These are phyloP conservation scores for Vanessa cardui DNA, from an alignment of 2,888 invertebrate genomes.

Conservation along the genomic window DNA sequence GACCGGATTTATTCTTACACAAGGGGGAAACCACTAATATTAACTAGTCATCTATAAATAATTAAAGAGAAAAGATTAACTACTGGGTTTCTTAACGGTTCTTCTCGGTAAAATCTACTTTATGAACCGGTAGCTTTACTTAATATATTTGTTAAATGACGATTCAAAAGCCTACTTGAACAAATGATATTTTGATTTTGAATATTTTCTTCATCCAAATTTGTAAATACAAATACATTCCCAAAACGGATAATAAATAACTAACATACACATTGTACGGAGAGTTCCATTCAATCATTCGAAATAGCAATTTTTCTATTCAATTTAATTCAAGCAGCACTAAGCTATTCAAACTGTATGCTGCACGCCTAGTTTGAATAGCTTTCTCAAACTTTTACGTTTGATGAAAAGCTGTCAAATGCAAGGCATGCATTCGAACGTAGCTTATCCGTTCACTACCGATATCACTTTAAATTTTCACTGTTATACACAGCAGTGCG, in stretches of 20 bases:
- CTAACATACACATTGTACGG: not conserved
- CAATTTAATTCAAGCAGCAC: not conserved
- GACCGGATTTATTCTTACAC: no score
- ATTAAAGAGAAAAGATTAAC: no score
- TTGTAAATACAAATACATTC: not conserved
- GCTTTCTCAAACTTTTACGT: slow-evolving; percentile 24
- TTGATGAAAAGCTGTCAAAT: slow-evolving; percentile 29
- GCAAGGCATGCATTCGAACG: slow-evolving; percentile 11
- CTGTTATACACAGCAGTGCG: not conserved
- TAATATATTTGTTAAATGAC: no score
- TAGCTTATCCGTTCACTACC: not conserved
- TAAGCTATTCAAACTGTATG: slow-evolving; percentile 5
- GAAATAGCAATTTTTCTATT: not conserved
- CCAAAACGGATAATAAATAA: not conserved
- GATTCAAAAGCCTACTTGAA: no score
- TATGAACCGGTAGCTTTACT: no score
- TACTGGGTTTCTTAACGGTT: no score
- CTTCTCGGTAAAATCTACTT: no score
- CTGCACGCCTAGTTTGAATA: not conserved
- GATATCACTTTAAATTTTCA: not conserved
- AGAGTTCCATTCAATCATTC: not conserved
- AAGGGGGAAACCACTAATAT: no score
- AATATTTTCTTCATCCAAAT: not conserved
- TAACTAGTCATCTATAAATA: no score
- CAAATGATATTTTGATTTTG: no score